Percentiles rank a stretch among this genome's conserved stretches.
Evolutionary conservation across 2,113 vertebrate genomes (phyloP).

Genomic region (Sinocyclocheilus rhinocerous): DNA sequence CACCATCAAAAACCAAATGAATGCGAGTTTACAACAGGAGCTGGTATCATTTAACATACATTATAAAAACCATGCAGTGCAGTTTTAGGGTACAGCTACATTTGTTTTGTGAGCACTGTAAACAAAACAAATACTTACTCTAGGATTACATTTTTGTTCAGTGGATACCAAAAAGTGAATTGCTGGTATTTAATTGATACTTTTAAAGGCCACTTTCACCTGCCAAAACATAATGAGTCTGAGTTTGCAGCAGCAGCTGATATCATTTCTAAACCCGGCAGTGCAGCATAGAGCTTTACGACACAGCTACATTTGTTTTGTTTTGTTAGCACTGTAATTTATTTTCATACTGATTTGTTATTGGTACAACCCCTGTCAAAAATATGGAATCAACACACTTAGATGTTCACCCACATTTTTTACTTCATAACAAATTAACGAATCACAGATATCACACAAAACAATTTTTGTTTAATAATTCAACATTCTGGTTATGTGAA

Average conservation of each 20-base stretch:
- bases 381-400: no score
- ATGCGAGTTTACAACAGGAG: not conserved
- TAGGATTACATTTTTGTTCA: not conserved
- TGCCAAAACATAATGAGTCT: not conserved
- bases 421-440: no score
- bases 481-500: no score
- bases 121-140: no score
- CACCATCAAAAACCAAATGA: not conserved
- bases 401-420: no score
- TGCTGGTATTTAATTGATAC: not conserved
- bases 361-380: no score
- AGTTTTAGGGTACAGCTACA: no score
- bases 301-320: not conserved
- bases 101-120: not conserved
- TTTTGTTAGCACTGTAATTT: not conserved
- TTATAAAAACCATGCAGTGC: not conserved
- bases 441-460: no score
- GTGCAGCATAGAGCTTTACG: not conserved
- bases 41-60: not conserved
- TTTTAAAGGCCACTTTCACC: slow-evolving; percentile 27
- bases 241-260: not conserved
- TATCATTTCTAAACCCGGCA: not conserved
- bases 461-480: no score
- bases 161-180: not conserved
- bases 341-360: not conserved